Evolutionary conservation across 2,113 vertebrate genomes (phyloP), one percentile per base, ranked within the genome.

Genomic region (Donacobius atricapilla): DNA sequence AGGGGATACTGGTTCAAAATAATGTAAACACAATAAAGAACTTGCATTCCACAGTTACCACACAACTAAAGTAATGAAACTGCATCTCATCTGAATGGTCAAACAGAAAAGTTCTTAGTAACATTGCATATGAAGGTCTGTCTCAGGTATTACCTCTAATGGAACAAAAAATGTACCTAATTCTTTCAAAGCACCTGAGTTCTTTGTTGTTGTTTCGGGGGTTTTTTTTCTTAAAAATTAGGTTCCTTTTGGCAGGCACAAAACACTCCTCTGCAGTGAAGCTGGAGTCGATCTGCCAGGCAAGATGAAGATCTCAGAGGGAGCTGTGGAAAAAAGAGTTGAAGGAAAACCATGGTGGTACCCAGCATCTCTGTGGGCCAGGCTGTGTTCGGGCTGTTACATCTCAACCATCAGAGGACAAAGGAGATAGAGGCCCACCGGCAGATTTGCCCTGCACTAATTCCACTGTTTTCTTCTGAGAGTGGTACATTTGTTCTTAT

Each of bases 321-420:
- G 15, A 71, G 31, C 33, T 39, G 14, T 57, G 24, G 63, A 11
- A 65, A 45, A 61, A 53, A 13, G 3, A 2, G 18, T 28, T 65
- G 45, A 66, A 76, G 51, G 66, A 91, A 82, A 71, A 40, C 9
- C 48, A 8, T 3, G 2, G 37, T 15, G 51, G 58, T 27, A 42
- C 13, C 11, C 2, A 1, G 42, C 35, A 37, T 31, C 30, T 50
- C 7, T 1, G 1, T 16, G 35, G 15, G 25, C 60, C 7, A 2
- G 58, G 60, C 31, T 45, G 24, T 63, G 23, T 6, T 80, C 39
- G n/a, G 40, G 25, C 51, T 64, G 35, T 40, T 15, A 19, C n/a
- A 23, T 19, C 24, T 70, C 63, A 35, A 31, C 25, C 40, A 13
- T 7, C 13, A 71, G 44, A 58, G 64, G 42, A 78, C 27, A 69